Base-by-base conservation (phyloP, 2,888 invertebrate species). In the Therioaphis trifolii region DNA sequence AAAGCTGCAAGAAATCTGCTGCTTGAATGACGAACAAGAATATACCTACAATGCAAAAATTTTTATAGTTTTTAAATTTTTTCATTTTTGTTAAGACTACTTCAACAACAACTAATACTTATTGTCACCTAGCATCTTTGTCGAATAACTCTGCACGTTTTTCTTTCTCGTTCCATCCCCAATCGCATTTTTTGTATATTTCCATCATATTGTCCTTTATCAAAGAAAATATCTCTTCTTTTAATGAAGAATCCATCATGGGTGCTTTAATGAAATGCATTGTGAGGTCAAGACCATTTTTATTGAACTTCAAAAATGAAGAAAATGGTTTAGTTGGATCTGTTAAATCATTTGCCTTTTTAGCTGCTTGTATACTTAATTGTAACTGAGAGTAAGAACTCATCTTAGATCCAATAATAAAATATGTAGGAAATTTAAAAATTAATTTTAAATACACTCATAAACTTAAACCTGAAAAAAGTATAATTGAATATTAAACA, bases 141-240 rank as follows among this genome's bases (percentile, higher is more conserved):
- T 94, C 93, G 35, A 90, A 91, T 91, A 95, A 91, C 89, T 95
- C 95, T 85, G 92, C 92, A 24, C 90, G 89, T 89, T 95, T 95
- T 74, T 92, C 91, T n/a, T 91, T 90, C 85, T 92, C 92, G 88
- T 92, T 93, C 95, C 95, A 95, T 43, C 94, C 94, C 93, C 94
- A 94, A 0, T 93, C 92, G 88, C 94, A 94, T n/a, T 91, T 91
- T 87, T 93, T 93, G 89, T 92, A 96, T 92, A 93, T 89, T 85
- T 90, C 88, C 88, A 93, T 92, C 95, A 96, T 95, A 88, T 96
- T 96, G 86, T 91, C 90, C 88, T 94, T 93, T 85, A 94, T 93
- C 40, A 96, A 90, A 87, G 93, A 91, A 87, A 94, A 93, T 69
- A 93, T 91, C 94, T 94, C 95, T 52, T 92, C 89, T 72, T 71